Base-by-base conservation (phyloP, 2,113 vertebrate genomes). In the Smithornis capensis region DNA sequence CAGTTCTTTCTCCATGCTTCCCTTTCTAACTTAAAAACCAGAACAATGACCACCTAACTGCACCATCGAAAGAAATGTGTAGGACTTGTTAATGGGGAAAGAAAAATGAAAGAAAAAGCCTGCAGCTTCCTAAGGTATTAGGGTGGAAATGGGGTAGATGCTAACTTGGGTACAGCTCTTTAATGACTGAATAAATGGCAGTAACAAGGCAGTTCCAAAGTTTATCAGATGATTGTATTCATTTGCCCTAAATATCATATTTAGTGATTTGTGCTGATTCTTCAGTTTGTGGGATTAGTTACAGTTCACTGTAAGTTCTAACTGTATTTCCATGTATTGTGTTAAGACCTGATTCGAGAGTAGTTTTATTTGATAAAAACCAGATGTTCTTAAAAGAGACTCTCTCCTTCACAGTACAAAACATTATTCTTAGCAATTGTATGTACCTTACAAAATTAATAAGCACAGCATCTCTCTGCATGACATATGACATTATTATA, bases 251-350 rank as follows among this genome's bases (percentile, higher is more conserved):
- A 96, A 94, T 95, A 96, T 95, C 89, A 77, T 78, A 94, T 96
- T 96, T 84, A 94, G 93, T 87, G 84, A 95, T 97, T 97, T 97
- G 93, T 97, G 97, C 97, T 97, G 97, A 97, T 97, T 96, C 92
- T 87, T 97, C 96, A 95, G 95, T 97, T 95, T 97, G 95, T 84
- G 81, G 94, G 95, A 97, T 97, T 97, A 97, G 95, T 96, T 97
- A 96, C 95, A 97, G 97, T 97, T 97, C 96, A 95, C 79, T 94
- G 82, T 95, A 92, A 96, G 96, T 97, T 97, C 96, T 96, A 96
- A 95, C 94, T 96, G 89, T 95, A 96, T 96, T 96, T 97, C 95
- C 94, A 97, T 96, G 94, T 96, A 97, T 92, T 97, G 93, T 97
- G 95, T 94, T 96, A 96, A 96, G 93, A 95, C 90, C 95, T 91